Evolutionary conservation across 2,888 invertebrate genomes (phyloP).

Genomic region (Conistra vaccinii): DNA sequence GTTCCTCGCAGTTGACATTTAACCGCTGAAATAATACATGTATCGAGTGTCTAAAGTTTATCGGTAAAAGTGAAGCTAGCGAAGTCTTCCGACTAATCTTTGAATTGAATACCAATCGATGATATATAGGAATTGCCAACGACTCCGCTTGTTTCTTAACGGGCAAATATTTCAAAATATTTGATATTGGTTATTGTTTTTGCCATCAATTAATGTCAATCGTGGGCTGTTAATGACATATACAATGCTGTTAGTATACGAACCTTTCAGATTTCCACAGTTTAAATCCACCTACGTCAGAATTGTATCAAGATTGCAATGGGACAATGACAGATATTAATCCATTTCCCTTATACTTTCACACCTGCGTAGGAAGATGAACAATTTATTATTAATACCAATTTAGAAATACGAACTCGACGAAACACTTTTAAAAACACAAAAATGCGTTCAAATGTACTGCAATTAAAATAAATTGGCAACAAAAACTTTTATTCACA

Average conservation of each 20-base stretch:
- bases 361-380: slow-evolving; percentile 51
- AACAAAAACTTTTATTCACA: slow-evolving; percentile 43
- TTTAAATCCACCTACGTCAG: slow-evolving; percentile 48
- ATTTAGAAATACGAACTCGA: slow-evolving; percentile 24
- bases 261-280: slow-evolving; percentile 47
- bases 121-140: slow-evolving; percentile 23
- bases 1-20: slow-evolving; percentile 62
- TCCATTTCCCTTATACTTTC: slow-evolving; percentile 50
- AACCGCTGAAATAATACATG: slow-evolving; percentile 59
- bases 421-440: neutral
- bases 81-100: slow-evolving; percentile 38
- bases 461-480: slow-evolving; percentile 39
- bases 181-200: slow-evolving; percentile 48
- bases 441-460: slow-evolving; percentile 19
- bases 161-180: slow-evolving; percentile 30
- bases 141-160: neutral
- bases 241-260: slow-evolving; percentile 24
- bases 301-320: slow-evolving; percentile 54
- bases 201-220: slow-evolving; percentile 44
- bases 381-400: slow-evolving; percentile 45
- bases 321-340: slow-evolving; percentile 52
- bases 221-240: slow-evolving; percentile 51
- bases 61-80: slow-evolving; percentile 53
- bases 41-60: slow-evolving; percentile 63
- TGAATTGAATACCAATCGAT: slow-evolving; percentile 57